A percentile compares a stretch with the other conserved stretches of the same genome.
Conservation (phyloP, 2,113 vertebrate species). For the Campylorhamphus procurvoides region DNA sequence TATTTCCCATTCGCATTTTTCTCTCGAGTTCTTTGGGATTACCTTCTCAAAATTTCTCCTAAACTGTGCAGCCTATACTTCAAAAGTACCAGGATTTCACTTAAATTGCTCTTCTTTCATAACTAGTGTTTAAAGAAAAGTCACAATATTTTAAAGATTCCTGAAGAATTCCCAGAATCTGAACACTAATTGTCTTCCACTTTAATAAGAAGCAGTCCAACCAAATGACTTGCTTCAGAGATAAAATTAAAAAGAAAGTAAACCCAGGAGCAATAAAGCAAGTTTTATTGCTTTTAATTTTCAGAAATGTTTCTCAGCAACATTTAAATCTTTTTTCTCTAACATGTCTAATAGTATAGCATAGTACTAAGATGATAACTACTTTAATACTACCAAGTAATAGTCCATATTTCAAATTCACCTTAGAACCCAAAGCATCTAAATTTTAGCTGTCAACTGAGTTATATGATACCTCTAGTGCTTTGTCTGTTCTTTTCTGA, state of each 20-base stretch:
- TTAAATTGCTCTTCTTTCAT: not conserved
- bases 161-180: not conserved
- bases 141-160: not conserved
- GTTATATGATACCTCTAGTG: conserved; percentile 66
- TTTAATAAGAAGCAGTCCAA: not conserved
- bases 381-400: not conserved
- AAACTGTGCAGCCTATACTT: not conserved
- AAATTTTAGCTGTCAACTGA: not conserved
- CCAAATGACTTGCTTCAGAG: not conserved
- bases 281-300: not conserved
- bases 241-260: not conserved
- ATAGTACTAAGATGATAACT: not conserved
- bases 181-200: not conserved
- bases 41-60: not conserved
- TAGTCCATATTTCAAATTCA: not conserved
- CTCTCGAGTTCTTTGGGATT: not conserved
- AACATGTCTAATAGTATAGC: not conserved
- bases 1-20: not conserved
- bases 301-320: not conserved
- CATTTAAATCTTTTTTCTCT: not conserved
- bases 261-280: not conserved
- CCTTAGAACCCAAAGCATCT: not conserved
- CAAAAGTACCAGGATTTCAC: not conserved
- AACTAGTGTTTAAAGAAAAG: not conserved
- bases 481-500: conserved; percentile 23